phyloP scores from a whole-genome alignment of 2,113 vertebrate species.

The Thamnophis sirtalis region DNA sequence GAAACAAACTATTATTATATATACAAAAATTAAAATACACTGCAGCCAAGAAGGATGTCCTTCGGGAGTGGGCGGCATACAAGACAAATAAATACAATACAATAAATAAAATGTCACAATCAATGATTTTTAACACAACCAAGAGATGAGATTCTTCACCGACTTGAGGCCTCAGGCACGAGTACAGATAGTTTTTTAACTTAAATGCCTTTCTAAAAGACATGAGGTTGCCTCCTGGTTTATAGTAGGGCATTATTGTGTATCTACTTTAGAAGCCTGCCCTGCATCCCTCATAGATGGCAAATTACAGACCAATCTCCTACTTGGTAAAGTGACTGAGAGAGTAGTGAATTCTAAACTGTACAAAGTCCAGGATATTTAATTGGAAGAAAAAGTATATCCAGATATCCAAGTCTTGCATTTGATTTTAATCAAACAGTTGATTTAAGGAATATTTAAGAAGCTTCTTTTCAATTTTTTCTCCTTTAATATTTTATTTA shows the following conservation, averaged over 20 bases:
- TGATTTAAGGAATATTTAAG: conserved; percentile 1
- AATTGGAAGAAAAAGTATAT: background rate
- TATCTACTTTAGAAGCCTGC: background rate
- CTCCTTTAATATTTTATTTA: conserved; percentile 13
- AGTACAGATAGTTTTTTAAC: background rate
- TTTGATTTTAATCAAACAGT: conserved; percentile 12
- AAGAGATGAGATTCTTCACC: background rate
- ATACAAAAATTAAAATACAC: background rate
- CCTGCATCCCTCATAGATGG: background rate
- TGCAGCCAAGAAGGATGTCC: background rate
- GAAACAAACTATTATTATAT: background rate
- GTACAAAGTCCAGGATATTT: background rate
- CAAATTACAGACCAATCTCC: background rate
- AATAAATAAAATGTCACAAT: too few relatives aligned
- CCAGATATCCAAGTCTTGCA: background rate
- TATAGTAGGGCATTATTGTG: background rate
- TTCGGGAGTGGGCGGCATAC: too few relatives aligned
- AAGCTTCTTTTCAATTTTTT: background rate
- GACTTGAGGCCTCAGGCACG: background rate
- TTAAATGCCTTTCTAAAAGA: background rate
- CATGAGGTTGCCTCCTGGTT: background rate
- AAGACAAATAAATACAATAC: too few relatives aligned
- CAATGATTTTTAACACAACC: background rate
- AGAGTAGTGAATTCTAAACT: background rate
- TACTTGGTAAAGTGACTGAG: background rate